Percentiles rank a stretch among this genome's conserved stretches.
Conservation (phyloP, 2,888 invertebrate species). For the Cataglyphis livida region DNA sequence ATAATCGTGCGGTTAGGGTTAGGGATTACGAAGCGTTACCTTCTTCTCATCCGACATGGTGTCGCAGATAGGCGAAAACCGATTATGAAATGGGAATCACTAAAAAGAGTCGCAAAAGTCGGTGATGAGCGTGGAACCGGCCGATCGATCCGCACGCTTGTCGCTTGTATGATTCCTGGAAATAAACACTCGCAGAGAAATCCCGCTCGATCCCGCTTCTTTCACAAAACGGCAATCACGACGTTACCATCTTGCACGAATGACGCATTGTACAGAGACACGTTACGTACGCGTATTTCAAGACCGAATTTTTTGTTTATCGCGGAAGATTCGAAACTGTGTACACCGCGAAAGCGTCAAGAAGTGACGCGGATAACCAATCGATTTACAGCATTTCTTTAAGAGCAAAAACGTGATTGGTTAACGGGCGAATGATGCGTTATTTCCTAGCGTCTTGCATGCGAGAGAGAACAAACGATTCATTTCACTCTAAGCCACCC, state of each 20-base stretch:
- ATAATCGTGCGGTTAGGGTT: constrained; percentile 60
- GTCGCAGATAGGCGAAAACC: not conserved
- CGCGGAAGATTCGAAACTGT: not conserved
- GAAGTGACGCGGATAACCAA: not conserved
- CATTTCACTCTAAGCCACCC: no score
- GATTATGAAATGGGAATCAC: constrained; percentile 33
- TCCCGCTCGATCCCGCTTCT: constrained; percentile 81
- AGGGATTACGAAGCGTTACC: constrained; percentile 86
- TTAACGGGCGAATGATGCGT: not conserved
- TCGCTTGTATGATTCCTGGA: constrained; percentile 34
- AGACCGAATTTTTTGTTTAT: not conserved
- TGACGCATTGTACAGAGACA: not conserved
- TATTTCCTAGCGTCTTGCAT: no score
- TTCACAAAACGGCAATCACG: constrained; percentile 67
- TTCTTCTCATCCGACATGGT: constrained; percentile 90
- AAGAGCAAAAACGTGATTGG: not conserved
- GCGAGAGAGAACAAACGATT: no score
- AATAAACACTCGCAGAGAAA: constrained; percentile 65
- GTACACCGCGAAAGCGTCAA: not conserved
- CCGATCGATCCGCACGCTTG: not conserved
- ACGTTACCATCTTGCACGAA: constrained; percentile 69
- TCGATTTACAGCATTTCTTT: not conserved
- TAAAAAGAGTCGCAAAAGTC: constrained; percentile 7
- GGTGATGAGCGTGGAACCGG: not conserved
- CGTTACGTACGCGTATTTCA: not conserved